Evolutionary conservation across 64 coral and sea anemone species (phyloP).

Genomic region (Stylophora pistillata): DNA sequence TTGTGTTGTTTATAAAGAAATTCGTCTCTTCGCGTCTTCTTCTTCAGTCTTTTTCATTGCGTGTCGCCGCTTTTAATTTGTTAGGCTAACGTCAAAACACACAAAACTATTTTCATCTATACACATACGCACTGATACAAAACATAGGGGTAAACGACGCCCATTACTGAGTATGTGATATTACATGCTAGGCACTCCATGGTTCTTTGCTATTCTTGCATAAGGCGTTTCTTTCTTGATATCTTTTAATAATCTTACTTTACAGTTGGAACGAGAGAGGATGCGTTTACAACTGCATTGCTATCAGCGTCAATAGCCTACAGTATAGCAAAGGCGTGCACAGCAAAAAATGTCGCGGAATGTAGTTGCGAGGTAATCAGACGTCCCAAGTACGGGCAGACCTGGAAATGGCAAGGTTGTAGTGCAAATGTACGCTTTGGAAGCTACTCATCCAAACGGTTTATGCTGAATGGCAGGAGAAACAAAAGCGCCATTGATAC

Average conservation of each 20-base stretch:
- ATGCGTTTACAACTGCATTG: slow-evolving; percentile 22
- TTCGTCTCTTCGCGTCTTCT: no score
- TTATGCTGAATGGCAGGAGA: slow-evolving; percentile 13
- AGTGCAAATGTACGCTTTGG: slow-evolving; percentile 12
- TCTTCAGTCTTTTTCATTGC: no score
- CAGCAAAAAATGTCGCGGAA: slow-evolving; percentile 12
- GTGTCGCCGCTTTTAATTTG: no score
- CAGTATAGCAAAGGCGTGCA: slow-evolving; percentile 19
- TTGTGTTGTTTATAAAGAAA: no score
- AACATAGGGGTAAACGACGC: no score
- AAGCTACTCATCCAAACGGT: background rate
- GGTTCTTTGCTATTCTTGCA: no score
- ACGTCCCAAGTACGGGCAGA: background rate
- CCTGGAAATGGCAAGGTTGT: slow-evolving; percentile 19
- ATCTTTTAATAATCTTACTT: background rate
- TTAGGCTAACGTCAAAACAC: no score
- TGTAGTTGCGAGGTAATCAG: slow-evolving; percentile 20
- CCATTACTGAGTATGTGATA: no score
- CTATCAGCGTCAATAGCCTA: slow-evolving; percentile 19
- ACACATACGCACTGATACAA: no score
- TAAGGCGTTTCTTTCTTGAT: no score
- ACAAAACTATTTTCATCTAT: no score
- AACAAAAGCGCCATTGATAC: background rate
- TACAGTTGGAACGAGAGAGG: slow-evolving; percentile 8
- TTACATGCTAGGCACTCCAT: no score